Evolutionary conservation across 2,113 vertebrate species (phyloP).

Genomic region (Lagenorhynchus albirostris): DNA sequence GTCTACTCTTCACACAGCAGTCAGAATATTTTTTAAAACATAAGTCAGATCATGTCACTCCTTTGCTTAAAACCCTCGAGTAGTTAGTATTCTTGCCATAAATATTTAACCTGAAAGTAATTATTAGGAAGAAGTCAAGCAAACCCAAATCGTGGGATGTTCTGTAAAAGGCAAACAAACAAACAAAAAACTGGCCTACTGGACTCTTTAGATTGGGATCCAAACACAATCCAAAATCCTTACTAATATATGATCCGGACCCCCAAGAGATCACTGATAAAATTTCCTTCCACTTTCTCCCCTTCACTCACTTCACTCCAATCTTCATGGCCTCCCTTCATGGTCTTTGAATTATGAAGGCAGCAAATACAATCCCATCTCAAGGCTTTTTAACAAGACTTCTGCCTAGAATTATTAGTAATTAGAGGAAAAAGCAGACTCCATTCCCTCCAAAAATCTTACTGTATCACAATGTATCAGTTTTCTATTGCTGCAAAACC

Average conservation of each 20-base stretch:
- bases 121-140: neutral
- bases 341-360: neutral
- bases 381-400: neutral
- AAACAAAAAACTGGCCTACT: neutral
- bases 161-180: neutral
- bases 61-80: neutral
- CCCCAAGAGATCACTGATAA: neutral
- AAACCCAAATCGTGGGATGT: neutral
- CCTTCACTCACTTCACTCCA: neutral
- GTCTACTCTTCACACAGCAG: neutral
- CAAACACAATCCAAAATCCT: neutral
- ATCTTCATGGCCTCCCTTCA: neutral
- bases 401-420: neutral
- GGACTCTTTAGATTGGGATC: neutral
- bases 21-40: neutral
- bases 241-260: neutral
- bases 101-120: conserved; percentile 20
- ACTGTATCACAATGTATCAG: neutral
- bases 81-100: neutral
- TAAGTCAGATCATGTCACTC: neutral
- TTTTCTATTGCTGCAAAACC: neutral
- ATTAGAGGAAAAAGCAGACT: neutral
- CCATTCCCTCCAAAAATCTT: neutral
- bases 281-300: neutral
- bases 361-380: neutral